phyloP scores from a whole-genome alignment of 2,113 vertebrate species.

The Leiothrix lutea region DNA sequence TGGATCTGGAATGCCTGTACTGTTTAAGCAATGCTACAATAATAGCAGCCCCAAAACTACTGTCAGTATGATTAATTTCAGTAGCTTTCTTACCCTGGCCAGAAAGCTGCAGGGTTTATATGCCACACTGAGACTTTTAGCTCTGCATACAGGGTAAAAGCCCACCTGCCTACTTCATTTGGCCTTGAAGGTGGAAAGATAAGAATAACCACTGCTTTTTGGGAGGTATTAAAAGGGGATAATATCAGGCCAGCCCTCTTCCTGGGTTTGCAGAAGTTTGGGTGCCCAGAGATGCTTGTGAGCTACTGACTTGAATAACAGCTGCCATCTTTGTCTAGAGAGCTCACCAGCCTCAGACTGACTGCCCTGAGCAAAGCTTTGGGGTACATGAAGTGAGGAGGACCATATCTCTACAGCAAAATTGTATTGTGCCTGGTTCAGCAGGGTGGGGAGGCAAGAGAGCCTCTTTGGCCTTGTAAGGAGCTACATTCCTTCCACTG shows the following conservation, averaged over 20 bases:
- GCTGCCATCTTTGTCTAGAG: neutral
- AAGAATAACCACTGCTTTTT: neutral
- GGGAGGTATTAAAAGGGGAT: neutral
- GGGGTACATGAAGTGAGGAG: fast-evolving
- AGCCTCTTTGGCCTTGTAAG: neutral
- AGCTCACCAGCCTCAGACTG: neutral
- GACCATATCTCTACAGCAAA: neutral
- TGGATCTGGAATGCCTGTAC: slow-evolving; percentile 14
- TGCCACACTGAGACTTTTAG: fast-evolving
- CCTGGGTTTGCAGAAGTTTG: neutral
- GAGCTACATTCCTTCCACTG: slow-evolving; percentile 29
- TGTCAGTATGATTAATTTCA: neutral
- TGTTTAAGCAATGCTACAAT: neutral
- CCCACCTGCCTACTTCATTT: neutral
- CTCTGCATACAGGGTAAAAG: neutral
- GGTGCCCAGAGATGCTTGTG: neutral
- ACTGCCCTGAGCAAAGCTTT: neutral
- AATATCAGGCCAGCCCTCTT: neutral
- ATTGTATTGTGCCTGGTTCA: neutral
- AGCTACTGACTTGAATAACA: neutral
- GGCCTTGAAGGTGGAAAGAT: neutral
- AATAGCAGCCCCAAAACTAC: neutral
- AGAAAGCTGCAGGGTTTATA: neutral
- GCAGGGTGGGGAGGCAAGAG: neutral
- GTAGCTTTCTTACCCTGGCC: neutral